A percentile compares a stretch with the other conserved stretches of the same genome.
Conservation (phyloP, 2,113 vertebrate species). For the Zosterops pallidus region DNA sequence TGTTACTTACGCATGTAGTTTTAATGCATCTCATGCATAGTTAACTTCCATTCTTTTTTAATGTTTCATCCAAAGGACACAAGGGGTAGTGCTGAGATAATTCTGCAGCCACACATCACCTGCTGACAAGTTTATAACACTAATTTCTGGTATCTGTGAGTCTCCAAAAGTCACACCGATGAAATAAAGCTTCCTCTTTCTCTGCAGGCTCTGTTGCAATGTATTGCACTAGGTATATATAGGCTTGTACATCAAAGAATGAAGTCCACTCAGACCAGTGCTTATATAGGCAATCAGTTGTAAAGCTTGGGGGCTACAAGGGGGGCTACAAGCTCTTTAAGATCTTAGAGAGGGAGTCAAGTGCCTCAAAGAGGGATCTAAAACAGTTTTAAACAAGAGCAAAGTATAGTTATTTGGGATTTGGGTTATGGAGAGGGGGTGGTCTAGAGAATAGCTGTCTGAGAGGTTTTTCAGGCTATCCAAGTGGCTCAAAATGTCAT, state of each 20-base stretch:
- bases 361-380: not conserved
- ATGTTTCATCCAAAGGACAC: constrained; percentile 39
- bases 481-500: not conserved
- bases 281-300: not conserved
- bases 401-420: not conserved
- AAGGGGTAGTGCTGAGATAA: not conserved
- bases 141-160: constrained; percentile 1
- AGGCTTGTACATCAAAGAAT: accelerated
- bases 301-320: not conserved
- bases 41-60: constrained; percentile 11
- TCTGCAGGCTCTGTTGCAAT: not conserved
- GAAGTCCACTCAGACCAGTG: not conserved
- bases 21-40: constrained; percentile 19
- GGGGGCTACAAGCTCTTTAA: not conserved
- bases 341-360: not conserved
- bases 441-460: not conserved
- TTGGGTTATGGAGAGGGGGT: not conserved
- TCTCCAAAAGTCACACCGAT: constrained; percentile 1
- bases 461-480: not conserved
- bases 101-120: constrained; percentile 41
- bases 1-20: constrained; percentile 11
- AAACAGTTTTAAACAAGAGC: not conserved
- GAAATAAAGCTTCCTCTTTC: not conserved
- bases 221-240: too few species aligned
- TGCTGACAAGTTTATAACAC: constrained; percentile 59